These are phyloP conservation scores for Ammodramus savannarum DNA, from an alignment of 2,113 vertebrate genomes.

Conservation along the genomic window DNA sequence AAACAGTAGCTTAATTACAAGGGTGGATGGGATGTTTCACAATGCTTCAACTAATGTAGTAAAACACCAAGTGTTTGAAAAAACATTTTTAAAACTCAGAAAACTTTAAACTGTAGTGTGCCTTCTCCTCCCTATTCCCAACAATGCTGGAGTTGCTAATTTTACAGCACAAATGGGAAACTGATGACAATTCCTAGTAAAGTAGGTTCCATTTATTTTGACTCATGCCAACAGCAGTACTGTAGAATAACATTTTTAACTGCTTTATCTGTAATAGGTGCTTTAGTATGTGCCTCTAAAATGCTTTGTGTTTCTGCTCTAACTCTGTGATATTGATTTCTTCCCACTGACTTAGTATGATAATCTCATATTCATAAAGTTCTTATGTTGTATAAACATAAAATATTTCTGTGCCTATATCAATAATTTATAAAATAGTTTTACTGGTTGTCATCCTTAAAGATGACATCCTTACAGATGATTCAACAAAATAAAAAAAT, in stretches of 20 bases:
- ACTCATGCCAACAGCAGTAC: neutral
- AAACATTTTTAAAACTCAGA: constrained; percentile 49
- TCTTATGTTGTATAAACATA: neutral
- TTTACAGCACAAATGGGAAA: constrained; percentile 58
- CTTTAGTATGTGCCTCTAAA: neutral
- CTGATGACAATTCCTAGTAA: constrained; percentile 20
- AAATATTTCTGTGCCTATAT: neutral
- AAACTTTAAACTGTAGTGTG: constrained; percentile 45
- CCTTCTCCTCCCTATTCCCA: constrained; percentile 47
- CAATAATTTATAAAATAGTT: neutral
- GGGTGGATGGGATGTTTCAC: constrained; percentile 54
- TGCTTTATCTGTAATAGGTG: neutral
- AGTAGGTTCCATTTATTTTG: constrained; percentile 22
- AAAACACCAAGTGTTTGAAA: constrained; percentile 60
- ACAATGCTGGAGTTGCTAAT: constrained; percentile 49
- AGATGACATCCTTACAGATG: neutral
- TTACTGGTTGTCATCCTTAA: neutral
- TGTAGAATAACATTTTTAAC: neutral
- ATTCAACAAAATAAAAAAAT: too few relatives aligned
- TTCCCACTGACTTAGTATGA: neutral
- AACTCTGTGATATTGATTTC: neutral
- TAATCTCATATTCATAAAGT: neutral
- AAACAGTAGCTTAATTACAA: constrained; percentile 67
- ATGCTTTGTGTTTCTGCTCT: neutral
- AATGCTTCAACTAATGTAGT: constrained; percentile 49